Conservation (phyloP, 2,888 invertebrate genomes). For the Sarcophaga subvicina region DNA sequence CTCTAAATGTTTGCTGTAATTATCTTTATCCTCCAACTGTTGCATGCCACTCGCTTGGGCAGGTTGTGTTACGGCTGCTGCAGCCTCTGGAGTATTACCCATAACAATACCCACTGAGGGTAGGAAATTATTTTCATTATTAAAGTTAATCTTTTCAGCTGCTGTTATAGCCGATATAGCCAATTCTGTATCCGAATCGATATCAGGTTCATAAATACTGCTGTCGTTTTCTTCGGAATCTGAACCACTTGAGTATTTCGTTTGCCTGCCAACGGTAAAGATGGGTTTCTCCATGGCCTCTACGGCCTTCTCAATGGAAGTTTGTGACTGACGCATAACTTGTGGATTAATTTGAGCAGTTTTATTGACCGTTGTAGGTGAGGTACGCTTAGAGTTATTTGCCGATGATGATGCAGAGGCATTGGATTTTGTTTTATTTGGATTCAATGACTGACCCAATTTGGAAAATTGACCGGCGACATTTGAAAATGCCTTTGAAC, state of each 20-base stretch:
- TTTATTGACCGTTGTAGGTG: slow-evolving; percentile 67
- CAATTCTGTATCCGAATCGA: slow-evolving; percentile 76
- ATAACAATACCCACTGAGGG: slow-evolving; percentile 87
- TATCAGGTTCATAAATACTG: slow-evolving; percentile 83
- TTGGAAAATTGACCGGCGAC: slow-evolving; percentile 94
- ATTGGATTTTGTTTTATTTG: slow-evolving; percentile 80
- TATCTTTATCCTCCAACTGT: slow-evolving; percentile 82
- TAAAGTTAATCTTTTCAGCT: slow-evolving; percentile 74
- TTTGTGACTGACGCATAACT: slow-evolving; percentile 76
- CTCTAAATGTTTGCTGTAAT: slow-evolving; percentile 80
- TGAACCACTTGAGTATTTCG: slow-evolving; percentile 82
- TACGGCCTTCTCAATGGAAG: slow-evolving; percentile 73
- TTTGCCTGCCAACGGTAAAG: slow-evolving; percentile 76
- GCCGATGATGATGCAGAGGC: slow-evolving; percentile 71
- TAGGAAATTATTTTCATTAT: slow-evolving; percentile 83
- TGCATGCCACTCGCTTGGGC: slow-evolving; percentile 72
- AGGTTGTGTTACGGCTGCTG: slow-evolving; percentile 63
- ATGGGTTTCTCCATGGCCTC: slow-evolving; percentile 76
- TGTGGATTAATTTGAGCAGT: slow-evolving; percentile 82
- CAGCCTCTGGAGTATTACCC: slow-evolving; percentile 77
- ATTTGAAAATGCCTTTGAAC: slow-evolving; percentile 92
- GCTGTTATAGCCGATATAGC: slow-evolving; percentile 71
- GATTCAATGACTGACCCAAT: slow-evolving; percentile 84
- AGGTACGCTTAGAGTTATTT: slow-evolving; percentile 51
- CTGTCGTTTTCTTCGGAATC: slow-evolving; percentile 86